Evolutionary conservation across 2,888 invertebrate species (phyloP).

Genomic region (Tetrapedia diversipes): DNA sequence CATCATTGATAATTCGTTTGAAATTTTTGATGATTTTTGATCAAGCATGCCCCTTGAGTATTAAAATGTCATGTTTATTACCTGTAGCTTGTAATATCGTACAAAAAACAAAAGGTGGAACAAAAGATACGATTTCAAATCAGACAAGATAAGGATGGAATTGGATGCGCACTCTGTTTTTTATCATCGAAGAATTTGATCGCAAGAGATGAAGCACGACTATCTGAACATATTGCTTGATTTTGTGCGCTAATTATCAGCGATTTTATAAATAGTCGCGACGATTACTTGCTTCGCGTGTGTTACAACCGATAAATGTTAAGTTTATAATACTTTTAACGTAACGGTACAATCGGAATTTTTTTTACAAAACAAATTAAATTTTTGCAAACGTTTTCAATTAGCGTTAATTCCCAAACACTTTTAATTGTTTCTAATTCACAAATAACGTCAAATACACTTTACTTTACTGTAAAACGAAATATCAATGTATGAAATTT

Average conservation of each 20-base stretch:
- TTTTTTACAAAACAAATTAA: too few species aligned
- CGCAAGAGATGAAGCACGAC: not conserved
- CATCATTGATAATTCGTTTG: too few species aligned
- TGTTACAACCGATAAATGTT: not conserved
- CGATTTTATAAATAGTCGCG: slow-evolving; percentile 8
- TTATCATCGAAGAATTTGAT: slow-evolving; percentile 39
- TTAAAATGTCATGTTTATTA: not conserved
- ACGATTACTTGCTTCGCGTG: not conserved
- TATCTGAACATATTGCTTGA: not conserved
- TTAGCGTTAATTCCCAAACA: too few species aligned
- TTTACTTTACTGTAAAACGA: too few species aligned
- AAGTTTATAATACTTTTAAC: too few species aligned
- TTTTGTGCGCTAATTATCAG: slow-evolving; percentile 12
- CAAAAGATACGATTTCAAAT: not conserved
- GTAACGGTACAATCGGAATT: too few species aligned
- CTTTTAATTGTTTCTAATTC: too few species aligned
- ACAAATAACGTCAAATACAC: too few species aligned
- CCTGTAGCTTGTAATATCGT: not conserved
- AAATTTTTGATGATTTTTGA: too few species aligned
- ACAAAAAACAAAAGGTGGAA: not conserved
- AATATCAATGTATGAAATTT: too few species aligned
- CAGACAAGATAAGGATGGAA: slow-evolving; percentile 8
- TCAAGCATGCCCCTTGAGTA: too few species aligned
- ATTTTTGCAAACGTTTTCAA: too few species aligned
- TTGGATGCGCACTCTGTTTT: not conserved